Evolutionary conservation across 2,888 invertebrate genomes (phyloP).

Genomic region (Cyaniris semiargus): DNA sequence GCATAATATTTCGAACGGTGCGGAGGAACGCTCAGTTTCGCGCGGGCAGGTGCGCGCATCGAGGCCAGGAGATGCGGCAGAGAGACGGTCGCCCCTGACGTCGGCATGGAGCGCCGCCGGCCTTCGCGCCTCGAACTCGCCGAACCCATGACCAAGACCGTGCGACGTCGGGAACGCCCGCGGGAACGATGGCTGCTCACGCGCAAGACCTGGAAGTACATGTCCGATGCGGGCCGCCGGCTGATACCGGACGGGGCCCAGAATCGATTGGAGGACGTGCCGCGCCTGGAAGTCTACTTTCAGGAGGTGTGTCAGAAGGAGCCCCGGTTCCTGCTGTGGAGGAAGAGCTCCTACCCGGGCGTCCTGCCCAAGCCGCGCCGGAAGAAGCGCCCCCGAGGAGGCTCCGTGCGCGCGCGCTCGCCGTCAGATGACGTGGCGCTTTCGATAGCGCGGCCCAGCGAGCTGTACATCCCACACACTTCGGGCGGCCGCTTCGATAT

Average conservation of each 20-base stretch:
- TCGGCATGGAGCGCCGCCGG: constrained; percentile 54
- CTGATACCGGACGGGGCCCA: constrained; percentile 90
- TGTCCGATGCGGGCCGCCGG: constrained; percentile 94
- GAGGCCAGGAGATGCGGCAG: constrained; percentile 53
- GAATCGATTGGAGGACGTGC: constrained; percentile 87
- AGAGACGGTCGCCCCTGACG: constrained; percentile 51
- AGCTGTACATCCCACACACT: constrained; percentile 72
- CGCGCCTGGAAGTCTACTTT: constrained; percentile 90
- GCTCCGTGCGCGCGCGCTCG: constrained; percentile 84
- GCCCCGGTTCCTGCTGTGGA: constrained; percentile 89
- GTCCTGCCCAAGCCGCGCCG: constrained; percentile 82
- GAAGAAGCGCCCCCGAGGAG: constrained; percentile 81
- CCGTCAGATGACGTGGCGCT: constrained; percentile 83
- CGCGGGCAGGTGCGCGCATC: constrained; percentile 70
- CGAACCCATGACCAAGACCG: constrained; percentile 70
- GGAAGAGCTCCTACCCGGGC: constrained; percentile 91
- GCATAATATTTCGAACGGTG: constrained; percentile 69
- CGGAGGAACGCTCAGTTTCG: constrained; percentile 69
- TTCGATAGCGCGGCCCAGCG: constrained; percentile 67
- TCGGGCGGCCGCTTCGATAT: constrained; percentile 85
- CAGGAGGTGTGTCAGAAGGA: constrained; percentile 90
- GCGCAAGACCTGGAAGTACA: constrained; percentile 94
- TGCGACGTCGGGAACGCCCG: constrained; percentile 75
- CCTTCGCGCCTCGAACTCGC: constrained; percentile 70
- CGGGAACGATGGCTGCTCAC: constrained; percentile 93